phyloP scores from a whole-genome alignment of 2,888 invertebrate species.

The Euphydryas editha region DNA sequence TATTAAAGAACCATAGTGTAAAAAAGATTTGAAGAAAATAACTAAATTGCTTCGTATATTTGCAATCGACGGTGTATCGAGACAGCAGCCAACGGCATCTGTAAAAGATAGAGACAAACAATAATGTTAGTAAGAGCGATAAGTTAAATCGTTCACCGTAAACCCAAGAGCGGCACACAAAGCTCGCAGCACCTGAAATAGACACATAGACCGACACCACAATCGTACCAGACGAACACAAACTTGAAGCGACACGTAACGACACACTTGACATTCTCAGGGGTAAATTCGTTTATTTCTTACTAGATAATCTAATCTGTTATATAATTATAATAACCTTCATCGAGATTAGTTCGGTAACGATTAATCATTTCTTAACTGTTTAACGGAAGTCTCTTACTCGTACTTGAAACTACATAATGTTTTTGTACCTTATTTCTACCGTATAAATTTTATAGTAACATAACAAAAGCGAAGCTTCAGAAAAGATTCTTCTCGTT shows the following conservation, averaged over 20 bases:
- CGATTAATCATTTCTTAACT: not conserved
- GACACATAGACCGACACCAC: conserved; percentile 58
- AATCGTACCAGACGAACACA: conserved; percentile 60
- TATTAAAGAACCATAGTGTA: too few species aligned
- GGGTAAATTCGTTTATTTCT: conserved; percentile 1
- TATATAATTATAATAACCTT: conserved; percentile 16
- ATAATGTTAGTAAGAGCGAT: conserved; percentile 63
- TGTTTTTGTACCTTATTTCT: not conserved
- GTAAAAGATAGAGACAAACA: conserved; percentile 78
- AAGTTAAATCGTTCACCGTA: conserved; percentile 65
- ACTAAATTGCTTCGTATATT: not conserved
- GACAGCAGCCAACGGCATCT: conserved; percentile 64
- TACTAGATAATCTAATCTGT: conserved; percentile 22
- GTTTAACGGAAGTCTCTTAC: not conserved
- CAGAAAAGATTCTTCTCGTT: too few species aligned
- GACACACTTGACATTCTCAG: conserved; percentile 29
- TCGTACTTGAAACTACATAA: not conserved
- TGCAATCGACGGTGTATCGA: conserved; percentile 40
- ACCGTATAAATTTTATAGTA: too few species aligned
- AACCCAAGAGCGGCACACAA: conserved; percentile 63
- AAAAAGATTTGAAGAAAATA: not conserved
- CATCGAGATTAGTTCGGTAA: not conserved
- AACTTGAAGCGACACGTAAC: conserved; percentile 51
- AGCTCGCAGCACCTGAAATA: conserved; percentile 66
- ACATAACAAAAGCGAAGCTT: too few species aligned